Percentiles rank a stretch among this genome's conserved stretches.
Evolutionary conservation across 2,888 invertebrate genomes (phyloP).

Genomic region (Icerya purchasi): DNA sequence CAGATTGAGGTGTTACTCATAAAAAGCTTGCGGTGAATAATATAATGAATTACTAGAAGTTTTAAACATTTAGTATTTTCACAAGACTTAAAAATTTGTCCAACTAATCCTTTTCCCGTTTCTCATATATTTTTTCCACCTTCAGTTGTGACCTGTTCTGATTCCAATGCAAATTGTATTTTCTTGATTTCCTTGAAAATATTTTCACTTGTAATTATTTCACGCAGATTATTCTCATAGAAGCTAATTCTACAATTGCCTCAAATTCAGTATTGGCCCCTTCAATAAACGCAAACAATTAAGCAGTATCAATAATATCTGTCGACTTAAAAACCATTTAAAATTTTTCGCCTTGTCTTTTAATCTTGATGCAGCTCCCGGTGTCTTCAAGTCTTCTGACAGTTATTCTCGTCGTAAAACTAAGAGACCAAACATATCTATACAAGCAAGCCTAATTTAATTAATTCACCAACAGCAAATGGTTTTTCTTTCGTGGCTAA

Average conservation of each 20-base stretch:
- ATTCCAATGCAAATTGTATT: not conserved
- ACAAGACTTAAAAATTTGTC: not conserved
- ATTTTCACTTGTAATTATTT: not conserved
- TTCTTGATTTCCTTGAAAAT: not conserved
- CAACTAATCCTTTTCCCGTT: not conserved
- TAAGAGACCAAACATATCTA: not conserved
- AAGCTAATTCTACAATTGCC: not conserved
- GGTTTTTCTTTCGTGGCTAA: not conserved
- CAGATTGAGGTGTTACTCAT: not conserved
- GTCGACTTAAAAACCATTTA: too few species aligned
- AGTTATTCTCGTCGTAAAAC: not conserved
- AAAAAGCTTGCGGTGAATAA: not conserved
- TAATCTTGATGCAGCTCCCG: too few species aligned
- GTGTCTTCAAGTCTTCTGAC: not conserved
- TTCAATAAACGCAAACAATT: not conserved
- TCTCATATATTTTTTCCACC: not conserved
- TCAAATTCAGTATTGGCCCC: not conserved
- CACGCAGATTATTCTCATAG: not conserved
- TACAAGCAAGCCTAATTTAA: not conserved
- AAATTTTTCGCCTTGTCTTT: too few species aligned
- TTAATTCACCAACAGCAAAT: not conserved
- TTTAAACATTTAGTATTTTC: not conserved
- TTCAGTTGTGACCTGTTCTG: not conserved
- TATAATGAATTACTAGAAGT: not conserved
- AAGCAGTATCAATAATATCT: not conserved